These are phyloP conservation scores for Huso huso DNA, from an alignment of 2,797 vertebrate species.

Conservation along the genomic window DNA sequence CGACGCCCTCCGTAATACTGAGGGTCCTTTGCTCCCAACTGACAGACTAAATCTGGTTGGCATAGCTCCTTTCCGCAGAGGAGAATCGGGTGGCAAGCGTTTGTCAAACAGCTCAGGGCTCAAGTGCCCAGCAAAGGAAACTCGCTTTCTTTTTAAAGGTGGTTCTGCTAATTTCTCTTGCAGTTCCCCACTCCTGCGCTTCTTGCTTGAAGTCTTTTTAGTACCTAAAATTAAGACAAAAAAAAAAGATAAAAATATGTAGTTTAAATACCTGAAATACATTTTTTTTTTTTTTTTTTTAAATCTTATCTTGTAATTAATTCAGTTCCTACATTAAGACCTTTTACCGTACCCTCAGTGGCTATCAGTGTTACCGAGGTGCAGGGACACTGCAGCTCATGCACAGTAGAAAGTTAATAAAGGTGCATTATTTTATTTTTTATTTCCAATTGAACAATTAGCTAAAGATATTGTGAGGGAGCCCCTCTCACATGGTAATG, in stretches of 20 bases:
- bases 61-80: slow-evolving; percentile 71
- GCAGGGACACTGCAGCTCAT: no score
- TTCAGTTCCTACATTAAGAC: no score
- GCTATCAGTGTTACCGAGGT: no score
- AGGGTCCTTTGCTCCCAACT: slow-evolving; percentile 26
- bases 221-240: slow-evolving; percentile 26
- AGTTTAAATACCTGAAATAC: no score
- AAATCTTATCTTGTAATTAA: no score
- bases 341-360: no score
- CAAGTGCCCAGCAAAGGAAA: slow-evolving; percentile 81
- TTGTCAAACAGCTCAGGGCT: slow-evolving; percentile 92
- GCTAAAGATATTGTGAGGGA: no score
- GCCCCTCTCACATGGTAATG: no score
- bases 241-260: neutral
- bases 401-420: no score
- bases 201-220: slow-evolving; percentile 29
- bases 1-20: slow-evolving; percentile 54
- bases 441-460: no score
- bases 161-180: slow-evolving; percentile 13
- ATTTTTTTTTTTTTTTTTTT: no score
- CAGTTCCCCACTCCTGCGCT: slow-evolving; percentile 52
- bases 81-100: slow-evolving; percentile 84
- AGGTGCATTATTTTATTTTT: no score
- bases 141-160: slow-evolving; percentile 66
- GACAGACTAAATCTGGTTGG: slow-evolving; percentile 61